Evolutionary conservation across 2,113 vertebrate species (phyloP), one percentile per base, ranked within the genome.

Genomic region (Barnardius zonarius): DNA sequence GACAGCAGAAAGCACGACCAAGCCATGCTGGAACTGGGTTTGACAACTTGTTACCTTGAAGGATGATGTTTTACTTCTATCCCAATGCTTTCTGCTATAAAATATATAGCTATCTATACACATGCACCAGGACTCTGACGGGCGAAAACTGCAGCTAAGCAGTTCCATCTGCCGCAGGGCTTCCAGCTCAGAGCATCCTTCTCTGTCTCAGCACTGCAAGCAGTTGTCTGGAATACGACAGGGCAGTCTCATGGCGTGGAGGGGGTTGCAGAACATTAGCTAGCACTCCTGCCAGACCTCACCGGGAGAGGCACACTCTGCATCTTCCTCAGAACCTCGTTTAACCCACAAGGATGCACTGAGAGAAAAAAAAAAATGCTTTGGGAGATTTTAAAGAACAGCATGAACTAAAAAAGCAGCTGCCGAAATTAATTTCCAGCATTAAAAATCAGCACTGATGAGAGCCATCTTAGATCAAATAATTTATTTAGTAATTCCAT

Each of bases 401-500:
- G 78, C 91, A 92, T 15, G 4, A 37, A 95, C 44, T 87, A 62
- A 92, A 96, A 80, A 72, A 66, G 57, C 82, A 83, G 90, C 59
- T 96, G 61, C 86, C 88, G 86, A 82, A 96, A 55, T n/a, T 19
- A 52, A 85, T 96, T 95, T 90, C 90, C 69, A 90, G 90, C 83
- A 67, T 97, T 86, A 96, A 96, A 97, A 97, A 97, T 94, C 96
- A 97, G 93, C 93, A 97, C 87, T 92, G 95, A 89, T 93, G 86
- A 96, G 86, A 97, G 86, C 55, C 97, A 76, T 97, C 92, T 97
- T 97, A 97, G 88, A 95, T 96, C 95, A 97, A 95, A 97, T 97
- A 96, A 97, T 97, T 95, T 97, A 96, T 95, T 96, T 96, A 93
- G 92, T 94, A 95, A 95, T 95, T 95, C 95, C 93, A 97, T 95